phyloP scores from a whole-genome alignment of 2,797 vertebrate genomes.

The Tapera naevia region DNA sequence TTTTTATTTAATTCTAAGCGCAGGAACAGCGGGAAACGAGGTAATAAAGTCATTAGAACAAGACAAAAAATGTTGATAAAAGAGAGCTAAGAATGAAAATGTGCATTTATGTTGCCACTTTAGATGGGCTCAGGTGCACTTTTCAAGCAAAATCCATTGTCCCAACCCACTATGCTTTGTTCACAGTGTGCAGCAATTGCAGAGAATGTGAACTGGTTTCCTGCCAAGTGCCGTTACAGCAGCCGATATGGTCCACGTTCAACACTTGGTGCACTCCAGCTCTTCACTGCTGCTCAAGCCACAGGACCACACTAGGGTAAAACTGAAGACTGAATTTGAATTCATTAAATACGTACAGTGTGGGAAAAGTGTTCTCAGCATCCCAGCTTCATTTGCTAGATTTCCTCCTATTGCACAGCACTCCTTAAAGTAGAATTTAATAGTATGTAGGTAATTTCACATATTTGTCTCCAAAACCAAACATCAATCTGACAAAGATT shows the following conservation, averaged over 20 bases:
- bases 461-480: not conserved
- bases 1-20: no score
- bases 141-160: not conserved
- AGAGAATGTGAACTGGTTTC: not conserved
- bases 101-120: not conserved
- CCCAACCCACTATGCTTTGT: not conserved
- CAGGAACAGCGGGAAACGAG: not conserved
- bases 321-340: not conserved
- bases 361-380: not conserved
- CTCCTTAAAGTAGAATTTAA: not conserved
- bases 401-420: not conserved
- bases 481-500: not conserved
- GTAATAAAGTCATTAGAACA: not conserved
- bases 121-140: not conserved
- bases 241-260: not conserved
- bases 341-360: fast-evolving
- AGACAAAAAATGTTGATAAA: not conserved
- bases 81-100: not conserved
- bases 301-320: not conserved
- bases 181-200: not conserved
- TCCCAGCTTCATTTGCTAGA: not conserved
- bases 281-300: not conserved
- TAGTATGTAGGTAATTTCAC: not conserved
- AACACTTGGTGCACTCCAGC: not conserved
- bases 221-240: not conserved